Conservation (phyloP, 2,113 vertebrate genomes). For the Calyptomena viridis region DNA sequence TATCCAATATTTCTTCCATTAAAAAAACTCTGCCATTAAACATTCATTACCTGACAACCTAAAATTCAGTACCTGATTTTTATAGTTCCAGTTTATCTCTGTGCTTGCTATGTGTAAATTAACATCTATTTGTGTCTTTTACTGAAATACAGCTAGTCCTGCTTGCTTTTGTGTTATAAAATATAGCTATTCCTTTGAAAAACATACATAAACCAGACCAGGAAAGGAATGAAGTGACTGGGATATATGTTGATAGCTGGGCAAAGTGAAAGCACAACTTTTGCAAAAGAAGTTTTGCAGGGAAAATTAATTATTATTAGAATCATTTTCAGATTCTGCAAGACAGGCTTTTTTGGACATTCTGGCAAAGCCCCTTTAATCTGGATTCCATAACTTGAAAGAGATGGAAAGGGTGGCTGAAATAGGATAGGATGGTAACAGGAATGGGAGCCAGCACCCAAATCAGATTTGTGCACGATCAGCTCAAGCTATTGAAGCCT, state of each 20-base stretch:
- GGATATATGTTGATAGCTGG: not conserved
- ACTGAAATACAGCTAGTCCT: not conserved
- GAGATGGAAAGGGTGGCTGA: not conserved
- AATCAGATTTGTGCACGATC: slow-evolving; percentile 19
- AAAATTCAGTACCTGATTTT: not conserved
- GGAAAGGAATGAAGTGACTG: not conserved
- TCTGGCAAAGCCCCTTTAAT: not conserved
- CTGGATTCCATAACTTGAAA: not conserved
- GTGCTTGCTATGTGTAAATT: not conserved
- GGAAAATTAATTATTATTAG: not conserved
- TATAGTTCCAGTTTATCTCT: not conserved
- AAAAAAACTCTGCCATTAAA: not conserved
- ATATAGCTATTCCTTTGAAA: not conserved
- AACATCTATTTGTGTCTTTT: not conserved
- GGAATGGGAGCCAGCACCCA: not conserved
- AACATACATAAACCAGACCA: not conserved
- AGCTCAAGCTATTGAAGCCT: not conserved
- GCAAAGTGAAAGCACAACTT: not conserved
- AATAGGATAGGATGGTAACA: not conserved
- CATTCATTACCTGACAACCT: not conserved
- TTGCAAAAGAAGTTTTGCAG: not conserved
- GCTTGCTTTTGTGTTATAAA: not conserved
- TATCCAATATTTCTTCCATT: not conserved
- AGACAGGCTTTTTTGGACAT: not conserved
- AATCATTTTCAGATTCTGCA: not conserved